A percentile compares a stretch with the other conserved stretches of the same genome.
These are phyloP conservation scores for Malurus cyaneus DNA, from an alignment of 2,113 vertebrate species.

Conservation along the genomic window DNA sequence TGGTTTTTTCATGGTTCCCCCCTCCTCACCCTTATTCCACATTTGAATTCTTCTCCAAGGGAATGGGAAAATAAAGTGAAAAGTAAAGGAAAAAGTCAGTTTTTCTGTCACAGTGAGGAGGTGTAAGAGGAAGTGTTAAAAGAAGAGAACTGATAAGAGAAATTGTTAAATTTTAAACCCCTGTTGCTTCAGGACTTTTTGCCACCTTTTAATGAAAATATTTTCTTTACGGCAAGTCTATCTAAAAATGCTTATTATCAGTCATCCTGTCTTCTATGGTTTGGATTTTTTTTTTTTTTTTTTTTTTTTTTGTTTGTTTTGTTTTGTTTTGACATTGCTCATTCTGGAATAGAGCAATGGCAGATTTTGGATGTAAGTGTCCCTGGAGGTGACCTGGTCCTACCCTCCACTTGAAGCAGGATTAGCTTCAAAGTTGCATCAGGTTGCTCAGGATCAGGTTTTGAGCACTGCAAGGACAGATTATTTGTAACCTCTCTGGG, in stretches of 20 bases:
- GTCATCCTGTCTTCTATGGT: background rate
- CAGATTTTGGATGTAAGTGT: background rate
- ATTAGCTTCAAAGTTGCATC: background rate
- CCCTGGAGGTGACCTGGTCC: background rate
- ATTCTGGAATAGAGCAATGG: background rate
- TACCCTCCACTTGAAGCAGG: background rate
- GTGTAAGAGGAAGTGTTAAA: background rate
- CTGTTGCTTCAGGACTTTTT: background rate
- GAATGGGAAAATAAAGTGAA: background rate
- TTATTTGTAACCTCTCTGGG: background rate
- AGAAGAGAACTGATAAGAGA: background rate
- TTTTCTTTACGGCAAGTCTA: background rate
- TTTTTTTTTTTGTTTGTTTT: background rate
- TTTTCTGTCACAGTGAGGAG: background rate
- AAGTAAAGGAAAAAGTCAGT: background rate
- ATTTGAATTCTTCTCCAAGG: background rate
- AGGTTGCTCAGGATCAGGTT: background rate
- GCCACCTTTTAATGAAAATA: background rate
- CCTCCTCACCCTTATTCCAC: background rate
- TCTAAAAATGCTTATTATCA: background rate
- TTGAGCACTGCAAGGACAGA: background rate
- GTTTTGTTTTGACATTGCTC: background rate
- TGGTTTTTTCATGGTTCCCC: background rate
- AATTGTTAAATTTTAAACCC: background rate
- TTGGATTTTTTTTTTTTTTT: accelerated